These are phyloP conservation scores for Embidobia sp. DNA, from an alignment of 2,888 invertebrate species.

Conservation along the genomic window DNA sequence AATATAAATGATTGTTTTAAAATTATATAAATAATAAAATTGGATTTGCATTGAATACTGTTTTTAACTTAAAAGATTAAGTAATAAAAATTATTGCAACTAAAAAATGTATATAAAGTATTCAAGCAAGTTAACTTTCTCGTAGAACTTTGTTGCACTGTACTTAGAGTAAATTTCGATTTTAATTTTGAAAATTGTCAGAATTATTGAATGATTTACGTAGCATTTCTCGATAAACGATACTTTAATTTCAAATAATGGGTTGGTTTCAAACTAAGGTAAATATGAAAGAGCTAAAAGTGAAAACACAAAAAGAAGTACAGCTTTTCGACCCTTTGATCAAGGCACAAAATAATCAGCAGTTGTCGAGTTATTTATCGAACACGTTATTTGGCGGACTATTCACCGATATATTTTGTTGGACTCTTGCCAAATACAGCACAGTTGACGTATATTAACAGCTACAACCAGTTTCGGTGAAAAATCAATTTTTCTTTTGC, in stretches of 20 bases:
- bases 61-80: no score
- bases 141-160: no score
- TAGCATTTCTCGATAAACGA: conserved; percentile 39
- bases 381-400: conserved; percentile 68
- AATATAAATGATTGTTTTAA: no score
- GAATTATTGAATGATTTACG: conserved; percentile 44
- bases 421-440: conserved; percentile 70
- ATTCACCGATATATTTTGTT: conserved; percentile 72
- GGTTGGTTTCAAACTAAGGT: conserved; percentile 49
- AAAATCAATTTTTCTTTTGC: conserved; percentile 23
- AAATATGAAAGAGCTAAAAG: conserved; percentile 60
- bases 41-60: no score
- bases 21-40: no score
- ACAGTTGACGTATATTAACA: conserved; percentile 56
- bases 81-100: no score
- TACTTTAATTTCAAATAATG: conserved; percentile 55
- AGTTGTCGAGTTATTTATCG: conserved; percentile 74
- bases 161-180: conserved; percentile 16
- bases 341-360: conserved; percentile 72
- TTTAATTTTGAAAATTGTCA: conserved; percentile 14
- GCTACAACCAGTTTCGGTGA: conserved; percentile 40
- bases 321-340: conserved; percentile 68
- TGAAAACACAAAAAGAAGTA: conserved; percentile 57
- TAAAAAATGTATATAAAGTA: no score
- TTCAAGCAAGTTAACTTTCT: conserved; percentile 6